Conservation (phyloP, 2,888 invertebrate species). For the Drosophila prostipennis region DNA sequence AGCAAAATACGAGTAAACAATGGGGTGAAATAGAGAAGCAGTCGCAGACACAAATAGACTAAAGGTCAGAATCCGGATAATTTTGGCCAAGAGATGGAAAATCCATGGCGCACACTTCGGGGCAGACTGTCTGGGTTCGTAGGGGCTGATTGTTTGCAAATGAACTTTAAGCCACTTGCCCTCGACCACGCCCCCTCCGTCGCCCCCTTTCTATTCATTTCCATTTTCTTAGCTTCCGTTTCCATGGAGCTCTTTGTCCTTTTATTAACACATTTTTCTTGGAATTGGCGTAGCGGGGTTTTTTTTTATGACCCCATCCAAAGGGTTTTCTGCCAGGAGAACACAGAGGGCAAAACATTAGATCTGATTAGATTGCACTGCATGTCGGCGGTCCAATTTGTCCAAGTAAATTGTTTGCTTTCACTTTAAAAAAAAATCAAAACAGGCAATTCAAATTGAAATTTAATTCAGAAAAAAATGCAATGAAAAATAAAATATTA, state of each 20-base stretch:
- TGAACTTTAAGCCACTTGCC: slow-evolving; percentile 38
- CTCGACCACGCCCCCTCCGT: slow-evolving; percentile 12
- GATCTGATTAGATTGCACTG: slow-evolving; percentile 41
- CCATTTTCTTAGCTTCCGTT: slow-evolving; percentile 41
- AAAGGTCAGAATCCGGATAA: slow-evolving; percentile 33
- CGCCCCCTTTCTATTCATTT: slow-evolving; percentile 48
- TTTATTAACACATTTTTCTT: slow-evolving; percentile 59
- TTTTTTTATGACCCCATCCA: slow-evolving; percentile 23
- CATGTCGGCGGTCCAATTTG: slow-evolving; percentile 31
- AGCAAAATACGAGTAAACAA: slow-evolving; percentile 3
- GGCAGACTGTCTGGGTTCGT: slow-evolving; percentile 38
- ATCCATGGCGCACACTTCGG: slow-evolving; percentile 33
- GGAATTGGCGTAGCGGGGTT: slow-evolving; percentile 18
- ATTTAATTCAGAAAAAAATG: too few species aligned
- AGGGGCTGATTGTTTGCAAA: slow-evolving; percentile 34
- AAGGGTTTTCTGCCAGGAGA: slow-evolving; percentile 25
- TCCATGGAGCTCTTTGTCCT: slow-evolving; percentile 36
- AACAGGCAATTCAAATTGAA: too few species aligned
- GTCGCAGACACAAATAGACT: slow-evolving; percentile 36
- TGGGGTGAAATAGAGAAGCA: slow-evolving; percentile 12
- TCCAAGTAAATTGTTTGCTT: slow-evolving; percentile 31
- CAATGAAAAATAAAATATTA: too few species aligned
- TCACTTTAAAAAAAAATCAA: neutral
- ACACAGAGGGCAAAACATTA: slow-evolving; percentile 32
- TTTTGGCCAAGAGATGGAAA: slow-evolving; percentile 20